Conservation (phyloP, 2,797 vertebrate species). For the Pyrocephalus nanus region DNA sequence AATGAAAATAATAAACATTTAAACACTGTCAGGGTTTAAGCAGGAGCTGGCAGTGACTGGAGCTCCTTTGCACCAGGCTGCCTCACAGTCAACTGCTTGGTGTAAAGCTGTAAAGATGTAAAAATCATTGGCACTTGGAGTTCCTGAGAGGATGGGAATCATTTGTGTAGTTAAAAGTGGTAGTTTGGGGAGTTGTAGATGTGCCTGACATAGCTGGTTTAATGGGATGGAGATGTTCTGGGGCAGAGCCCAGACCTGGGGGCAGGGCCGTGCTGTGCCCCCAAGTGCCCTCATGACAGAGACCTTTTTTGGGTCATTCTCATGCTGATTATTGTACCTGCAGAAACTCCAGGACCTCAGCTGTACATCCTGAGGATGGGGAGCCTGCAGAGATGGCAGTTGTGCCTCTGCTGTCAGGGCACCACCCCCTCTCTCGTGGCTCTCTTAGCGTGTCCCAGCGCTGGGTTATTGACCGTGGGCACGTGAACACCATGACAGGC, state of each 20-base stretch:
- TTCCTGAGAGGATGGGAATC: background rate
- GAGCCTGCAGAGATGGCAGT: background rate
- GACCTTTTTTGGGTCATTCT: background rate
- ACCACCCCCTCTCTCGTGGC: background rate
- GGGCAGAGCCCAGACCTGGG: background rate
- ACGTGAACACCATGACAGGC: background rate
- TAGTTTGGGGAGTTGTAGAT: background rate
- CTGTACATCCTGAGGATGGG: background rate
- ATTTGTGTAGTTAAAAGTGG: background rate
- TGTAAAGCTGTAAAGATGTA: background rate
- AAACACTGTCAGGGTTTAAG: background rate
- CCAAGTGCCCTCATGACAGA: background rate
- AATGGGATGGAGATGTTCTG: background rate
- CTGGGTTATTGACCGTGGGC: background rate
- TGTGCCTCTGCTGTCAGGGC: background rate
- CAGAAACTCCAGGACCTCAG: background rate
- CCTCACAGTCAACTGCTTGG: background rate
- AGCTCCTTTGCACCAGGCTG: background rate
- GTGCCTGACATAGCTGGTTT: background rate
- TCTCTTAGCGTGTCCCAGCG: background rate
- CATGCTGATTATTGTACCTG: background rate
- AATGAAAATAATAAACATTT: background rate
- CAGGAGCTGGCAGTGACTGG: background rate
- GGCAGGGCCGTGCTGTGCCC: background rate
- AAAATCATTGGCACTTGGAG: background rate